Conservation (phyloP, 2,888 invertebrate species). For the Leptothorax acervorum region DNA sequence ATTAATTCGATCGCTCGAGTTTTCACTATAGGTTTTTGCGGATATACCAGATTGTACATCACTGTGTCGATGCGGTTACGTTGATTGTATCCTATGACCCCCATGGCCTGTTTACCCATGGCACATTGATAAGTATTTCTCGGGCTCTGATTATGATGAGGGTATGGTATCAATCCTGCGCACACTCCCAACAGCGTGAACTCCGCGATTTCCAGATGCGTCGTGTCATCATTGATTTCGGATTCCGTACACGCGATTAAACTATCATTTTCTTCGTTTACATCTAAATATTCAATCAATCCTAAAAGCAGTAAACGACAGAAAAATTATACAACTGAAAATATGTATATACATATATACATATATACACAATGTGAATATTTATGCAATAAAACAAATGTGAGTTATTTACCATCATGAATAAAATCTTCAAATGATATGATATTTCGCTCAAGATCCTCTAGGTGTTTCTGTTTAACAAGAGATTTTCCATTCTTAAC, state of each 20-base stretch:
- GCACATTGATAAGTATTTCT: constrained; percentile 99
- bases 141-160: constrained; percentile 99
- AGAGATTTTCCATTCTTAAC: constrained; percentile 93
- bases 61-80: constrained; percentile 98
- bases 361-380: background rate
- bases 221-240: constrained; percentile 92
- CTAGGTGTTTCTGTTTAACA: constrained; percentile 93
- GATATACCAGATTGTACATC: constrained; percentile 98
- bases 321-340: background rate
- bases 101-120: constrained; percentile 99
- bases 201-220: constrained; percentile 99
- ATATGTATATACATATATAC: background rate
- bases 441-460: constrained; percentile 92
- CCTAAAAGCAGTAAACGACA: constrained; percentile 78
- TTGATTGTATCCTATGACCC: constrained; percentile 98
- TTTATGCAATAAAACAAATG: background rate
- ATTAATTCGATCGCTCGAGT: constrained; percentile 96
- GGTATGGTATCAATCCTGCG: constrained; percentile 98
- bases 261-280: constrained; percentile 99
- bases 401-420: constrained; percentile 90
- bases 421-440: constrained; percentile 96
- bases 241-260: constrained; percentile 95
- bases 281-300: constrained; percentile 98
- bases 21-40: constrained; percentile 98
- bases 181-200: constrained; percentile 99